These are phyloP conservation scores for Trichomycterus rosablanca DNA, from an alignment of 2,113 vertebrate genomes.

Conservation along the genomic window DNA sequence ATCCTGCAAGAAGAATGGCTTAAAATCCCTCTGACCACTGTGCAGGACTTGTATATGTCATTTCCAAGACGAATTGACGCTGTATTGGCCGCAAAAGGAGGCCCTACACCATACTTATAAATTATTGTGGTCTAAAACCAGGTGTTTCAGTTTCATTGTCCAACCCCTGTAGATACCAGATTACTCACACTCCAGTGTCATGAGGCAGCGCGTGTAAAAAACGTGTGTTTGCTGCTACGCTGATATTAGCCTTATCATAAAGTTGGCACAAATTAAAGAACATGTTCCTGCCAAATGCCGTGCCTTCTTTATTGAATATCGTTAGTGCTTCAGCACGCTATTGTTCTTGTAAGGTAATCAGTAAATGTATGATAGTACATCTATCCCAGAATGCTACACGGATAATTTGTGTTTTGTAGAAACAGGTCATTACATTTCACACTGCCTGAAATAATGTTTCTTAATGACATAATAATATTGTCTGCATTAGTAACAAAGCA, in stretches of 20 bases:
- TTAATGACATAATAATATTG: background rate
- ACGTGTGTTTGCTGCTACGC: background rate
- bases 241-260: slow-evolving; percentile 13
- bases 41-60: too few species aligned
- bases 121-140: too few species aligned
- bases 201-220: background rate
- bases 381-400: background rate
- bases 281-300: background rate
- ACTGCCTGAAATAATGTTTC: background rate
- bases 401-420: too few species aligned
- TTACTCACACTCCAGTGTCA: slow-evolving; percentile 1
- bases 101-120: too few species aligned
- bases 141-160: too few species aligned
- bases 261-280: slow-evolving; percentile 12
- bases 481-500: background rate
- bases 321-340: background rate
- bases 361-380: background rate
- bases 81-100: too few species aligned
- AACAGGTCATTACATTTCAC: background rate
- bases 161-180: background rate
- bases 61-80: too few species aligned
- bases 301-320: background rate
- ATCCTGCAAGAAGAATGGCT: too few species aligned
- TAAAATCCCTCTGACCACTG: too few species aligned
- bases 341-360: background rate